Base-by-base conservation (phyloP, 2,113 vertebrate genomes). In the Nothoprocta pentlandii region DNA sequence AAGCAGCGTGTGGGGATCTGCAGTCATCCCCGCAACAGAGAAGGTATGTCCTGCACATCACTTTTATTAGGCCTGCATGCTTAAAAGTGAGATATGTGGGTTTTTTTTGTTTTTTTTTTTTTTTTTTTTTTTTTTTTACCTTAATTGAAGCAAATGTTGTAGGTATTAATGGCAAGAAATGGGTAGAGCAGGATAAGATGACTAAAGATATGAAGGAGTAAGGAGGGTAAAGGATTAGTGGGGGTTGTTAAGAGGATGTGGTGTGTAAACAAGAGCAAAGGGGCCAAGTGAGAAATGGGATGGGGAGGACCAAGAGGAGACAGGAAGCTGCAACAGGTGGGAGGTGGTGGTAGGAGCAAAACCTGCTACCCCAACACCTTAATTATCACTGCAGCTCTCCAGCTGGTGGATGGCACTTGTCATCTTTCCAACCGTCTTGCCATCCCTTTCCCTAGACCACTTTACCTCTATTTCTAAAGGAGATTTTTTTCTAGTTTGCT, bases 401-500 rank as follows among this genome's bases (percentile, higher is more conserved):
- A 92, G 69, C 76, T 3, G 16, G 2, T 1, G 20, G 71, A 41
- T 56, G 80, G 83, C 39, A 39, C 61, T 17, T 16, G 67, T 90
- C 85, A 83, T 58, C 79, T 53, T 15, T 83, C 90, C 93, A 91
- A 78, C 70, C 95, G 87, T 88, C 80, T 94, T 93, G 73, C 90
- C 85, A 85, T 88, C 90, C 85, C 79, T 95, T 90, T 93, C 80
- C 87, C 61, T 87, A 92, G 47, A 88, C 25, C 80, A 90, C 47
- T 92, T 90, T 56, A 84, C 84, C 25, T 92, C 79, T 88, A 25
- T 53, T 93, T 95, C 87, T 90, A 76, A 92, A 80, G 82, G 53
- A 88, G 6, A 67, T 93, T 94, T 93, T 93, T 94, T 95, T 92
- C 80, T 69, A 78, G 47, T 91, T 93, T 92, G 88, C 71, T 47